These are phyloP conservation scores for Galerucella calmariensis DNA, from an alignment of 2,888 invertebrate genomes.

Conservation along the genomic window DNA sequence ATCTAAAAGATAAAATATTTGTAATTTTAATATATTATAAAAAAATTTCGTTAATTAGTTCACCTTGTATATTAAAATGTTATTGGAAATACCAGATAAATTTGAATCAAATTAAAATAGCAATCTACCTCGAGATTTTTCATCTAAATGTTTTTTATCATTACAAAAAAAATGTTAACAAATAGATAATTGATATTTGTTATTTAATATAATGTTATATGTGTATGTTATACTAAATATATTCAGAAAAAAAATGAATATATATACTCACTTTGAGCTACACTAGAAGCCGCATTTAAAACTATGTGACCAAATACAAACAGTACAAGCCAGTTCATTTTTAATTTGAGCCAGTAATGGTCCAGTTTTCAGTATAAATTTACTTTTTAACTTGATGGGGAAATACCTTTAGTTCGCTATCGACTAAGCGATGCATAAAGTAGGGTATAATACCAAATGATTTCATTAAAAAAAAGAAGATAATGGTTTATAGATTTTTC, in stretches of 20 bases:
- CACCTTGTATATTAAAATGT: no score
- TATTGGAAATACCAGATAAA: no score
- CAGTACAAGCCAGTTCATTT: neutral
- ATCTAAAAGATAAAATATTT: no score
- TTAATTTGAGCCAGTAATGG: neutral
- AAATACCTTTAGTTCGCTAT: slow-evolving; percentile 1
- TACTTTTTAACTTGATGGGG: neutral
- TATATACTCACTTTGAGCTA: neutral
- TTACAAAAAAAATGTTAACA: no score
- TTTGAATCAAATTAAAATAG: no score
- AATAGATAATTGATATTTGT: no score
- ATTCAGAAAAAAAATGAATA: neutral
- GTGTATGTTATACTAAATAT: no score
- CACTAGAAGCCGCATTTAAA: neutral
- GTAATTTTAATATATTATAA: no score
- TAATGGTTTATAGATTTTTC: neutral
- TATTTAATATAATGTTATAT: no score
- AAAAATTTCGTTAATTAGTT: no score
- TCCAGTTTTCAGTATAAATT: neutral
- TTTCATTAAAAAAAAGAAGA: neutral
- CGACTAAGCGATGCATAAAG: neutral
- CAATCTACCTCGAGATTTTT: no score
- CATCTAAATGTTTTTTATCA: no score
- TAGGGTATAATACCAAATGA: slow-evolving; percentile 2
- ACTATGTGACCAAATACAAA: neutral